phyloP scores from a whole-genome alignment of 2,888 invertebrate species.

The Brenthis hecate region DNA sequence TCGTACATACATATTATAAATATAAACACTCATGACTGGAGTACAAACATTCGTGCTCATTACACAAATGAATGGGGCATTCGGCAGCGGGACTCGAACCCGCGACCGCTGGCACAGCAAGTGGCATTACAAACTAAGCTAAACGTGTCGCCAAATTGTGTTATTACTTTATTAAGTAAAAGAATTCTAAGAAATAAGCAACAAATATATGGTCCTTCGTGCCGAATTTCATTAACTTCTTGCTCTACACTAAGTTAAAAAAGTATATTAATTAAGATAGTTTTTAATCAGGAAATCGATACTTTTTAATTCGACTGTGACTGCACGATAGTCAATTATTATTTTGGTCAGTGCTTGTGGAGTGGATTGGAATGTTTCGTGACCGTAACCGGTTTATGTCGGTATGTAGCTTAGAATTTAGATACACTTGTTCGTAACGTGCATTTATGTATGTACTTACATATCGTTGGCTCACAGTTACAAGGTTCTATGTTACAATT shows the following conservation, averaged over 20 bases:
- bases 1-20: no score
- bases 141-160: no score
- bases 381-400: slow-evolving; percentile 18
- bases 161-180: background rate
- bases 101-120: no score
- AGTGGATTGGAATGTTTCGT: slow-evolving; percentile 24
- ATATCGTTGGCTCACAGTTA: no score
- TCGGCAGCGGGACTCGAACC: no score
- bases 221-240: background rate
- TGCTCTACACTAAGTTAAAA: no score
- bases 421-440: background rate
- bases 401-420: slow-evolving; percentile 8
- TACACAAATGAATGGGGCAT: no score
- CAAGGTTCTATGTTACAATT: no score
- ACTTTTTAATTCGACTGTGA: slow-evolving; percentile 1
- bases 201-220: background rate
- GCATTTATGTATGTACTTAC: no score
- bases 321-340: slow-evolving; percentile 3
- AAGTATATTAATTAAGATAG: background rate
- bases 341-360: slow-evolving; percentile 12
- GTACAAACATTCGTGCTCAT: no score
- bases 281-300: background rate
- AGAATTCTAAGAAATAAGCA: background rate
- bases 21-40: no score
- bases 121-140: no score